Base-by-base conservation (phyloP, 2,113 vertebrate genomes). In the Leptodactylus fuscus region DNA sequence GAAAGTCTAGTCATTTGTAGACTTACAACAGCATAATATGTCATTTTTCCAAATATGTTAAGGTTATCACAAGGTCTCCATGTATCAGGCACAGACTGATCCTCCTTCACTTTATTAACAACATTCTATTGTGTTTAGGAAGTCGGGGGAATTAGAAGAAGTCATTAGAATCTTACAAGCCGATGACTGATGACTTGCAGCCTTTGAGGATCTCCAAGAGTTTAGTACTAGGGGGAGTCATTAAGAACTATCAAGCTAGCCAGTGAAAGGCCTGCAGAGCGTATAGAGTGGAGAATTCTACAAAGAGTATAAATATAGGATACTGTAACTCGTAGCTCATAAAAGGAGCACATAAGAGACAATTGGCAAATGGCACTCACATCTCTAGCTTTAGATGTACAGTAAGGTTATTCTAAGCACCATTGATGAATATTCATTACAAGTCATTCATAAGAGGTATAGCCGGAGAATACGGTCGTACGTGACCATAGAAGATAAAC, bases 61-160 rank as follows among this genome's bases (percentile, higher is more conserved):
- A 81, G 84, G 84, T 86, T 86, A 86, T 86, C 84, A 73, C 32
- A 81, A 81, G 84, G 84, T 86, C 84, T 60, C 13, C 12, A 41
- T 51, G 84, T 86, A 81, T 81, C 84, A 86, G 84, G 76, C 69
- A 85, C 74, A 71, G 76, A 24, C 83, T 46, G 65, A n/a, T 60
- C 62, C 84, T 70, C 58, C 48, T 60, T 27, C 62, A 41, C 8
- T 44, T 73, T 73, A 60, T 86, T 80, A 86, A 73, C 84, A 86
- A 32, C 76, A 60, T 60, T 60, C 24, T 81, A 48, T 81, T 86
- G 36, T 86, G 51, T 80, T 86, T 73, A 86, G 77, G 77, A 81
- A 71, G 67, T 86, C 34, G 44, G 62, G 36, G 84, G 49, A 79
- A 32, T 86, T 71, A 22, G 27, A 44, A 73, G 38, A 55, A 85